Percentiles rank a stretch among this genome's conserved stretches.
These are phyloP conservation scores for Enhydra lutris DNA, from an alignment of 2,113 vertebrate genomes.

Conservation along the genomic window DNA sequence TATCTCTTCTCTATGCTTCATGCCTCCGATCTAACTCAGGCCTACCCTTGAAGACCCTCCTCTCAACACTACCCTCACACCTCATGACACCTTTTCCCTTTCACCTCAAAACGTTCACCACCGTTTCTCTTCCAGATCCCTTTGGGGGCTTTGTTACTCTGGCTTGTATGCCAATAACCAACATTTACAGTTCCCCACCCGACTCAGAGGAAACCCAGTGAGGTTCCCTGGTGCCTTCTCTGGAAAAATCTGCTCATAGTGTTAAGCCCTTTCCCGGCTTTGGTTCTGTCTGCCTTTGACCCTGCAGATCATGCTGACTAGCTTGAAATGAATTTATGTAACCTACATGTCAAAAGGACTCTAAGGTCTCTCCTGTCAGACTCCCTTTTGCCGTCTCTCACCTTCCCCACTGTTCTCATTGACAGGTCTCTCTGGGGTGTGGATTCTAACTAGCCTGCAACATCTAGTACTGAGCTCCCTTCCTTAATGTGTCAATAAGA, in stretches of 20 bases:
- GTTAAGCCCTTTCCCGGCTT: neutral
- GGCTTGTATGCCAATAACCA: neutral
- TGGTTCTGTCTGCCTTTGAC: neutral
- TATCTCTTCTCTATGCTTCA: neutral
- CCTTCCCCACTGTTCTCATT: neutral
- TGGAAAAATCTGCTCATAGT: neutral
- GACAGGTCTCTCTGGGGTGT: neutral
- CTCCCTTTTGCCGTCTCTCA: neutral
- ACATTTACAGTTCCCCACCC: neutral
- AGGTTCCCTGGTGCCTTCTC: neutral
- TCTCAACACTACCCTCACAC: neutral
- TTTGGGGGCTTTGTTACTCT: neutral
- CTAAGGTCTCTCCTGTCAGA: neutral
- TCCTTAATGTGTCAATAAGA: neutral
- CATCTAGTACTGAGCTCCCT: neutral
- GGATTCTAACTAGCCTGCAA: neutral
- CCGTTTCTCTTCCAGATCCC: neutral
- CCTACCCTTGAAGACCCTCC: neutral
- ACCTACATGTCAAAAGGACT: neutral
- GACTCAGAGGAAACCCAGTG: neutral
- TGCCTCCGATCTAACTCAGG: neutral
- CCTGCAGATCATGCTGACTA: neutral
- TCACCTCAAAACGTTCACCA: neutral
- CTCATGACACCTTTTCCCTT: neutral
- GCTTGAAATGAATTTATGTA: conserved; percentile 23